Conservation (phyloP, 1,140 invertebrate species). For the Apis laboriosa region DNA sequence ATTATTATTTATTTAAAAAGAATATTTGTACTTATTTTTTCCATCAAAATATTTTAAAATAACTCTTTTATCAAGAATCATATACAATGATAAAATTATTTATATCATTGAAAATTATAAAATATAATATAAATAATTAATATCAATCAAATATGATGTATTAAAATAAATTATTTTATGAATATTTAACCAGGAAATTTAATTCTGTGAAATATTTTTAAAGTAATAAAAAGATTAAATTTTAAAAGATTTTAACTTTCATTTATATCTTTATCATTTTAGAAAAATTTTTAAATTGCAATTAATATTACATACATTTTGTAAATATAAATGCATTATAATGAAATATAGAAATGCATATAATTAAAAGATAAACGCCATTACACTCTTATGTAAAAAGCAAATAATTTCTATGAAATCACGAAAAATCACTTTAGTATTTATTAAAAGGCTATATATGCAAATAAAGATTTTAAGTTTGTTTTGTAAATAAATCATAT, state of each 20-base stretch:
- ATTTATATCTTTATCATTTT: slow-evolving; percentile 5
- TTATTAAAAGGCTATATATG: neutral
- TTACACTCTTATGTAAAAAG: neutral
- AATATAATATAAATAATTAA: neutral
- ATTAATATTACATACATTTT: slow-evolving; percentile 3
- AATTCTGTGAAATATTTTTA: neutral
- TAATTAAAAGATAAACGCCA: neutral
- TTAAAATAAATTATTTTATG: neutral
- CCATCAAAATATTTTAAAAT: neutral
- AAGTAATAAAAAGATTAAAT: neutral
- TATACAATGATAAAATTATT: neutral
- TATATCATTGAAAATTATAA: neutral
- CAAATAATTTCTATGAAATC: slow-evolving; percentile 20
- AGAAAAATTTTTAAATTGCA: slow-evolving; percentile 27
- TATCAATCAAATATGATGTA: neutral
- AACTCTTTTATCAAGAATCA: neutral
- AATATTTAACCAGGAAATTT: neutral
- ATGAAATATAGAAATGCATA: slow-evolving; percentile 12
- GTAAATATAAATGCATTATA: slow-evolving; percentile 37
- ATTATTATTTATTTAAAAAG: neutral
- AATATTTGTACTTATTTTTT: neutral
- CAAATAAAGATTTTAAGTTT: neutral
- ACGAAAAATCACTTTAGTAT: slow-evolving; percentile 12
- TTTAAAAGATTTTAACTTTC: slow-evolving; percentile 1
- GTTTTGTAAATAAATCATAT: neutral